Percentiles rank a stretch among this genome's conserved stretches.
Conservation (phyloP, 2,113 vertebrate species). For the Verasper variegatus region DNA sequence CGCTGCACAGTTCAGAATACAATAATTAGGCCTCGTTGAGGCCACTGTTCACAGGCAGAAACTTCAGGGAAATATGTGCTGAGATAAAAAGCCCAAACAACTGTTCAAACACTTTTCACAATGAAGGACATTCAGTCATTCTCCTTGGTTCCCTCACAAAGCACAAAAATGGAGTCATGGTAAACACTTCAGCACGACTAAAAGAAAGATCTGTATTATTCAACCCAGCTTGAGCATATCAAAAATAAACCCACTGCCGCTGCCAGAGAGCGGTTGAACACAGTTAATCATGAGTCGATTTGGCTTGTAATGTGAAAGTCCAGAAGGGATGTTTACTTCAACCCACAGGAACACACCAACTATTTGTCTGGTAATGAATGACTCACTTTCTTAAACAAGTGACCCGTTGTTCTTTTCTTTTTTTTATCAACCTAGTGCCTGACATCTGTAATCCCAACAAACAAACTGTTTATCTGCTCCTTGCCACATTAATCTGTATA, state of each 20-base stretch:
- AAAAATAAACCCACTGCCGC: not conserved
- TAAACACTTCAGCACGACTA: not conserved
- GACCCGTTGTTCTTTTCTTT: not conserved
- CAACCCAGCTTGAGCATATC: constrained; percentile 15
- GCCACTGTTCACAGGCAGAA: constrained; percentile 48
- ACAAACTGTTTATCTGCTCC: not conserved
- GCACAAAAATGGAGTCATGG: not conserved
- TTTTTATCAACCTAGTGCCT: not conserved
- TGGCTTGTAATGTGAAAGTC: not conserved
- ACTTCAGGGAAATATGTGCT: constrained; percentile 7
- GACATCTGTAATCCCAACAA: not conserved
- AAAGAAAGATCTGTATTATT: not conserved
- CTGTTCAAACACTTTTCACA: constrained; percentile 1
- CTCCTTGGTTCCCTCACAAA: not conserved
- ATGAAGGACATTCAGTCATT: not conserved
- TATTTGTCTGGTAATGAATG: not conserved
- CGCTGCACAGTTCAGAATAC: constrained; percentile 57
- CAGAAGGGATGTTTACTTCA: constrained; percentile 16
- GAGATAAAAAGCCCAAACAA: constrained; percentile 30
- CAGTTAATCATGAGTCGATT: constrained; percentile 10
- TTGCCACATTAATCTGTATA: not conserved
- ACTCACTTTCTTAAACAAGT: not conserved
- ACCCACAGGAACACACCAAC: not conserved
- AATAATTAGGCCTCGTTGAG: constrained; percentile 69
- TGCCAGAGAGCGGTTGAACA: not conserved